Evolutionary conservation across 64 coral and sea anemone genomes (phyloP).

Genomic region (Stylophora pistillata): DNA sequence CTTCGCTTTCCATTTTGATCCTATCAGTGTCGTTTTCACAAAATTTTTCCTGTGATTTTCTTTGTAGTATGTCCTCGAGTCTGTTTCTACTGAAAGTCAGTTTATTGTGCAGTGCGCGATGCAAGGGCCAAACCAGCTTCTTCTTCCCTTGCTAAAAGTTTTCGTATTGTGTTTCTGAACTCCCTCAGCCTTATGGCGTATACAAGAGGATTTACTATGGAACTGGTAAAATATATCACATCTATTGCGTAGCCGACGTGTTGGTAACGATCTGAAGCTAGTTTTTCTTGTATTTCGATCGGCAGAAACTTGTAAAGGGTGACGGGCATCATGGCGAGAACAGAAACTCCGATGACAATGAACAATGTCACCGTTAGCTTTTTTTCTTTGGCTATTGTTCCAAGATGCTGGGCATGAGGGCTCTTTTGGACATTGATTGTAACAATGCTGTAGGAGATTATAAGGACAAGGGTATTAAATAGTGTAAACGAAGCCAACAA

Average conservation of each 20-base stretch:
- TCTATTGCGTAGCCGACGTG: background rate
- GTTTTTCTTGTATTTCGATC: background rate
- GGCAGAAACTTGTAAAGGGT: background rate
- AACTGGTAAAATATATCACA: background rate
- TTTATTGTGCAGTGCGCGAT: background rate
- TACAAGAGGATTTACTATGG: background rate
- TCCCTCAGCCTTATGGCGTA: background rate
- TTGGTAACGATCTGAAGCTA: background rate
- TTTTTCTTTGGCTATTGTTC: background rate
- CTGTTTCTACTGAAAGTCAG: background rate
- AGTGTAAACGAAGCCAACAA: background rate
- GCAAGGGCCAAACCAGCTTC: background rate
- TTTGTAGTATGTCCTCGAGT: too few relatives aligned
- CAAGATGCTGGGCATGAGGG: background rate
- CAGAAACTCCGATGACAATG: background rate
- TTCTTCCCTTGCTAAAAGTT: background rate
- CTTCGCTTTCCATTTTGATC: too few relatives aligned
- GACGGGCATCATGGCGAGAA: background rate
- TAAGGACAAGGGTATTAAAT: background rate
- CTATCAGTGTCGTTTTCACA: background rate
- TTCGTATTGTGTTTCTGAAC: conserved; percentile 1
- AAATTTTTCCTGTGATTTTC: background rate
- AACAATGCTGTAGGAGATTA: conserved; percentile 4
- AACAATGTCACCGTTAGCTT: background rate
- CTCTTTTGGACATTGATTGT: background rate